Percentiles rank a stretch among this genome's conserved stretches.
phyloP scores from a whole-genome alignment of 2,797 vertebrate genomes.

The Florisuga fusca region DNA sequence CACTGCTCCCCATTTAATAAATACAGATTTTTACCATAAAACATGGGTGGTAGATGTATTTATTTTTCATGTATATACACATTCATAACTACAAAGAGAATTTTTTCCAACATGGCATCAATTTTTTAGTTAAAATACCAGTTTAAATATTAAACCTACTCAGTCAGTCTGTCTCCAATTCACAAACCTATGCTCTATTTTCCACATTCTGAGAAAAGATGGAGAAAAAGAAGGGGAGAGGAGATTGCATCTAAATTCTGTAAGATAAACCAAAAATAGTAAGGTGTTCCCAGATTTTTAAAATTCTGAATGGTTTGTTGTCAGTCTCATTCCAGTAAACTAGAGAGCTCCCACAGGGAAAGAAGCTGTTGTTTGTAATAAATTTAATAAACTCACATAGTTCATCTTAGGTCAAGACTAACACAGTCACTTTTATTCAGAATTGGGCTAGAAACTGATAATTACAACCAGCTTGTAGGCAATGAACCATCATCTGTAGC shows the following conservation, averaged over 20 bases:
- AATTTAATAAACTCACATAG: not conserved
- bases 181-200: not conserved
- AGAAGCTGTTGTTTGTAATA: not conserved
- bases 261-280: not conserved
- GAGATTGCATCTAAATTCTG: not conserved
- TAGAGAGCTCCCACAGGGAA: not conserved
- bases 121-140: not conserved
- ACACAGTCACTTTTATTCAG: not conserved
- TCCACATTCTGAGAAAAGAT: not conserved
- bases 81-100: not conserved
- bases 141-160: not conserved
- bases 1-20: not conserved
- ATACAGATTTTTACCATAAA: not conserved
- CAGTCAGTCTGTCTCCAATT: not conserved
- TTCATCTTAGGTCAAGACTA: not conserved
- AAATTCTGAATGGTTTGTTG: not conserved
- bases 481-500: not conserved
- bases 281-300: not conserved
- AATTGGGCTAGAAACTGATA: not conserved
- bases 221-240: not conserved
- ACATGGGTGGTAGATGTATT: not conserved
- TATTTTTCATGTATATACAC: not conserved
- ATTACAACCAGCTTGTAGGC: not conserved
- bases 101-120: not conserved
- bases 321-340: not conserved